Evolutionary conservation across 2,888 invertebrate genomes (phyloP).

Genomic region (Cheilosia urbana): DNA sequence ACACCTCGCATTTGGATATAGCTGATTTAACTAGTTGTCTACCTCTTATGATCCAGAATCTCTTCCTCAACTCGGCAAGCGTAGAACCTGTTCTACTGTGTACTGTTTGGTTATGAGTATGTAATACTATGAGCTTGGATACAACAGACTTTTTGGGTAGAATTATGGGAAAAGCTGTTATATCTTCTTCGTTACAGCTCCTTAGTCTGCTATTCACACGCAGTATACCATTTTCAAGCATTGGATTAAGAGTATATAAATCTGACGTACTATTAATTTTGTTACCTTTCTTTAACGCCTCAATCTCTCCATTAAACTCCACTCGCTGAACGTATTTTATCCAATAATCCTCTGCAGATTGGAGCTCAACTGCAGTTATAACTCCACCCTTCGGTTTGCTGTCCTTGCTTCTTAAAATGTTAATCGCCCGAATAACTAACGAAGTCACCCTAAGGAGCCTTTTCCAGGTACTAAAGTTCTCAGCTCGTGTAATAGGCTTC

Average conservation of each 20-base stretch:
- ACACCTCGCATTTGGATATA: too few relatives aligned
- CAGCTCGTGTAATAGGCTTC: neutral
- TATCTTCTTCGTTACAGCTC: neutral
- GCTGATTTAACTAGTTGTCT: too few relatives aligned
- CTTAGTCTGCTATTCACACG: conserved; percentile 19
- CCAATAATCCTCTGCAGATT: too few relatives aligned
- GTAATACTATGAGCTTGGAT: conserved; percentile 3
- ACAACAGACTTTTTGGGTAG: neutral
- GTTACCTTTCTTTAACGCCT: too few relatives aligned
- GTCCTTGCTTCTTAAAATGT: too few relatives aligned
- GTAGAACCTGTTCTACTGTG: conserved; percentile 26
- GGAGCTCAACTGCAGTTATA: neutral
- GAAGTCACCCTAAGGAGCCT: too few relatives aligned
- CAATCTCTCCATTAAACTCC: too few relatives aligned
- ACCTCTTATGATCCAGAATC: conserved; percentile 31
- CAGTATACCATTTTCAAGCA: conserved; percentile 8
- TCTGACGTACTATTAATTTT: too few relatives aligned
- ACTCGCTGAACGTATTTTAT: too few relatives aligned
- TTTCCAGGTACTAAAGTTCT: conserved; percentile 9
- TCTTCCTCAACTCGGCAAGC: conserved; percentile 17
- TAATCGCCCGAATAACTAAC: too few relatives aligned
- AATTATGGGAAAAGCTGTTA: conserved; percentile 21
- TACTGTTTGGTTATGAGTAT: conserved; percentile 8
- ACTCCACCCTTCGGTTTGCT: too few relatives aligned
- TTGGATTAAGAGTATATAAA: conserved; percentile 7